phyloP scores from a whole-genome alignment of 1,140 invertebrate species.

The Bombus vancouverensis region DNA sequence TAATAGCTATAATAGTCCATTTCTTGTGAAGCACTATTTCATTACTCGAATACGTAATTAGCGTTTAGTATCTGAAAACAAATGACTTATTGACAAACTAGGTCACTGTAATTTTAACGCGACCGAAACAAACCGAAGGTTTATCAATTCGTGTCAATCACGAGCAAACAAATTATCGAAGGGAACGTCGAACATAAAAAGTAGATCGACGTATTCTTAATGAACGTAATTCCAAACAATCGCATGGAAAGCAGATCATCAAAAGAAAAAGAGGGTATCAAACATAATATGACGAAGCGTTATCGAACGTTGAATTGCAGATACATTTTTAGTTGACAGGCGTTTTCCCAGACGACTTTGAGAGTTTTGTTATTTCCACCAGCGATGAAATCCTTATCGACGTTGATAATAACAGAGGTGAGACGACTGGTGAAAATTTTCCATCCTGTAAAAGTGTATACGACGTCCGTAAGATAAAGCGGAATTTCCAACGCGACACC shows the following conservation, averaged over 20 bases:
- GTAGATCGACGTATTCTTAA: not conserved
- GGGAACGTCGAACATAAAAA: not conserved
- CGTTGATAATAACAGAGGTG: not conserved
- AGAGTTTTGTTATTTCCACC: not conserved
- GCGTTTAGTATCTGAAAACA: not conserved
- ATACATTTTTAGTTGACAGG: not conserved
- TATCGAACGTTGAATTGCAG: not conserved
- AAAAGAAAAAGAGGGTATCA: not conserved
- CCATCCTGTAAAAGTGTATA: not conserved
- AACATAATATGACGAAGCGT: not conserved
- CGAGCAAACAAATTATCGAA: not conserved
- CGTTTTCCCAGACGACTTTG: not conserved
- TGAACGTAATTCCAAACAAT: not conserved
- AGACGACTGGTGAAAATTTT: not conserved
- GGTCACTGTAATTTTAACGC: not conserved
- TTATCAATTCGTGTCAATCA: not conserved
- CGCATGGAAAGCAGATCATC: not conserved
- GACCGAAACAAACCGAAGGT: too few relatives aligned
- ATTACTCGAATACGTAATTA: not conserved
- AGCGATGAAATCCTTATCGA: not conserved
- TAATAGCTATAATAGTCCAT: not conserved
- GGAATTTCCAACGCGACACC: not conserved
- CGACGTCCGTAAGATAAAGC: not conserved
- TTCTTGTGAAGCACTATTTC: not conserved
- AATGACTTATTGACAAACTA: not conserved